phyloP scores from a whole-genome alignment of 2,888 invertebrate genomes.

The Barypeithes pellucidus region DNA sequence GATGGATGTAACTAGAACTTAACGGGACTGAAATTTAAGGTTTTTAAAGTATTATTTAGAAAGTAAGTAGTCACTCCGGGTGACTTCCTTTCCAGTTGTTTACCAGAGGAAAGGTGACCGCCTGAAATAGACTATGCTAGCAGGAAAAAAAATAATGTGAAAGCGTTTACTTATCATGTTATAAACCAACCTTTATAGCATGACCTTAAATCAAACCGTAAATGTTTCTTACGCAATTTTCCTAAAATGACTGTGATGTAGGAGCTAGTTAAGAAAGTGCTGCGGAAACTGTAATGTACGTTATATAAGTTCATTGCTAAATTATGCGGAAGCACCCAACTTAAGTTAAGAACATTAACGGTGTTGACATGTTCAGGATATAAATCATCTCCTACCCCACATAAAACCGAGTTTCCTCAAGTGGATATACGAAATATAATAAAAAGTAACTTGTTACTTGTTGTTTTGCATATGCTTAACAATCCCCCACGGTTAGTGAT shows the following conservation, averaged over 20 bases:
- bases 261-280: conserved; percentile 8
- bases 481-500: conserved; percentile 4
- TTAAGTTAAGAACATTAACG: conserved; percentile 20
- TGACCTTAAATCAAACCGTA: no score
- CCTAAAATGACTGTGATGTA: neutral
- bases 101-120: no score
- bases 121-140: no score
- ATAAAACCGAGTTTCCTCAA: conserved; percentile 32
- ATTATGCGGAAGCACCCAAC: conserved; percentile 22
- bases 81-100: no score
- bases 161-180: no score
- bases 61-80: no score
- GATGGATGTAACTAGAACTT: no score
- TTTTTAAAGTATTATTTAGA: no score
- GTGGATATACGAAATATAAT: conserved; percentile 27
- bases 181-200: no score
- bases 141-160: no score
- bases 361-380: conserved; percentile 39
- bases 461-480: conserved; percentile 22
- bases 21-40: no score
- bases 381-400: conserved; percentile 39
- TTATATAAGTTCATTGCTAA: conserved; percentile 18
- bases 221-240: neutral
- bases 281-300: conserved; percentile 1
- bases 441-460: conserved; percentile 27